phyloP scores from a whole-genome alignment of 1,140 invertebrate species.

The Mycetomoellerius zeteki region DNA sequence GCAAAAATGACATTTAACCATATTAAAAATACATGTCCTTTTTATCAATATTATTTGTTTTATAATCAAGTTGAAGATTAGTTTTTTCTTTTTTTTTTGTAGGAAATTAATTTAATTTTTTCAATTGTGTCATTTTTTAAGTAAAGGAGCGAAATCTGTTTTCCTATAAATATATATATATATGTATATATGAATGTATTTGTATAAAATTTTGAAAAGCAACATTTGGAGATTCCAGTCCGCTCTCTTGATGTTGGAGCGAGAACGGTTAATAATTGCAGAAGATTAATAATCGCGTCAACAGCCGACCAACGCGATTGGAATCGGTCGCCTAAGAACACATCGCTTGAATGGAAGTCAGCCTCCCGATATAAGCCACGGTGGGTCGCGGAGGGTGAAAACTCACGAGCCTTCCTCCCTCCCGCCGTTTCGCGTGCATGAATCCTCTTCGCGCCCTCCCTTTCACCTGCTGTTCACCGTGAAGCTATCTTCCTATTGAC shows the following conservation, averaged over 20 bases:
- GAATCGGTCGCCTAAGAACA: slow-evolving; percentile 46
- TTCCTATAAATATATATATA: neutral
- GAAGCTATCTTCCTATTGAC: slow-evolving; percentile 62
- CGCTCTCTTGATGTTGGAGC: neutral
- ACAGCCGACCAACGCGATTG: slow-evolving; percentile 45
- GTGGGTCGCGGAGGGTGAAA: slow-evolving; percentile 13
- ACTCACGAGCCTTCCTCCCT: slow-evolving; percentile 30
- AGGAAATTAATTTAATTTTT: no score
- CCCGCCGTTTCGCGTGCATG: slow-evolving; percentile 22
- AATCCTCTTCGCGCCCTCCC: slow-evolving; percentile 3
- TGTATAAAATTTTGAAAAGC: neutral
- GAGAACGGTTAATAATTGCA: no score
- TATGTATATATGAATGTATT: neutral
- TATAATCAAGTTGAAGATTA: no score
- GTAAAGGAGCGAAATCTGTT: no score
- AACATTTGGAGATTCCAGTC: neutral
- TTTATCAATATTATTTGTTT: no score
- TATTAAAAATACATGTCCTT: no score
- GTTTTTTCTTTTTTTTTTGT: no score
- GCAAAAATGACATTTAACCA: no score
- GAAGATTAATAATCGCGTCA: slow-evolving; percentile 39
- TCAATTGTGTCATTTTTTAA: no score
- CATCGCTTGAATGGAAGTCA: slow-evolving; percentile 66
- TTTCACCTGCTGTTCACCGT: neutral
- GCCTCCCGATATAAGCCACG: slow-evolving; percentile 43